These are phyloP conservation scores for Camponotus fellah DNA, from an alignment of 2,888 invertebrate genomes.

Conservation along the genomic window DNA sequence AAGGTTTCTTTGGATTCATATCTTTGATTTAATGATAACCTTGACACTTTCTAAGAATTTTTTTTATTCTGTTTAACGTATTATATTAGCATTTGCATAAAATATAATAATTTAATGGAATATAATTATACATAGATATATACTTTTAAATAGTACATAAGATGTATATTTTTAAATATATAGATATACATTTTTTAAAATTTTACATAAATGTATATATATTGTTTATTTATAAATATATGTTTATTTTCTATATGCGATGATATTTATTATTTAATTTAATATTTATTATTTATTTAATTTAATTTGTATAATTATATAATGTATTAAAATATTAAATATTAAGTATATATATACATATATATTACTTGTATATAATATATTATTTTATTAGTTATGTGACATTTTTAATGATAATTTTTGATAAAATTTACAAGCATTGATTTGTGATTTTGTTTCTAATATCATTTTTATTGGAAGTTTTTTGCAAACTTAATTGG, in stretches of 20 bases:
- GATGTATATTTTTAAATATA: no score
- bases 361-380: no score
- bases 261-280: no score
- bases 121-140: no score
- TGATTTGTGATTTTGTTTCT: not conserved
- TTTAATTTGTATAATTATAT: no score
- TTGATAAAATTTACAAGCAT: not conserved
- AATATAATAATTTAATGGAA: not conserved
- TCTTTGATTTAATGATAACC: not conserved
- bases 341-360: no score
- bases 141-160: no score
- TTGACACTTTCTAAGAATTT: not conserved
- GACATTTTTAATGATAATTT: not conserved
- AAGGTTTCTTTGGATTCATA: not conserved
- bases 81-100: not conserved
- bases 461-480: not conserved
- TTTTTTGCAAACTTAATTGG: not conserved
- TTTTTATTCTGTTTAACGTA: not conserved
- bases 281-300: not conserved
- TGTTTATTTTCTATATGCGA: not conserved
- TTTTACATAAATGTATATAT: not conserved
- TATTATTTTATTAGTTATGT: not conserved
- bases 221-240: not conserved
- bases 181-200: no score
- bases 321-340: no score